A percentile compares a stretch with the other conserved stretches of the same genome.
phyloP scores from a whole-genome alignment of 2,797 vertebrate genomes.

The Amblyraja radiata region DNA sequence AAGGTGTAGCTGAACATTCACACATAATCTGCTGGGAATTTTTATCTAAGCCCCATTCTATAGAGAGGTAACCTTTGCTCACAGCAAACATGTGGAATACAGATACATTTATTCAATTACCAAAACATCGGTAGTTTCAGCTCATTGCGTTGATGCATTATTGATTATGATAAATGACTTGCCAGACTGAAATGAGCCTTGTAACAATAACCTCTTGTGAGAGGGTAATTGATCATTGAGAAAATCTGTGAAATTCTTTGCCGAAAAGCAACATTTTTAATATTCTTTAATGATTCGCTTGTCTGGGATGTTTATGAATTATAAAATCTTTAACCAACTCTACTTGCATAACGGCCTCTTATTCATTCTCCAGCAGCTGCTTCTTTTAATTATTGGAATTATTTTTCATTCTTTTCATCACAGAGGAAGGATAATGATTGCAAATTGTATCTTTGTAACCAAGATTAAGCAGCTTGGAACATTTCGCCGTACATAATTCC shows the following conservation, averaged over 20 bases:
- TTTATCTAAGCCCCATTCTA: neutral
- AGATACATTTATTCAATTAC: slow-evolving; percentile 37
- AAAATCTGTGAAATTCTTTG: slow-evolving; percentile 17
- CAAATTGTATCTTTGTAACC: neutral
- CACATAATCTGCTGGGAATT: slow-evolving; percentile 17
- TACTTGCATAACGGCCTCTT: neutral
- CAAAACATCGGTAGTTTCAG: slow-evolving; percentile 26
- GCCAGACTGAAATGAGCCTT: slow-evolving; percentile 6
- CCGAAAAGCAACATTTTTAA: slow-evolving; percentile 5
- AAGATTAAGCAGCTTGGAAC: neutral
- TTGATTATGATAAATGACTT: slow-evolving; percentile 29
- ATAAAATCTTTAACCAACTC: slow-evolving; percentile 30
- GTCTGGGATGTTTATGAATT: slow-evolving; percentile 32
- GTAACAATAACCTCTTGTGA: slow-evolving; percentile 32
- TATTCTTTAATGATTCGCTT: slow-evolving; percentile 32
- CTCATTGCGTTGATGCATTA: slow-evolving; percentile 12
- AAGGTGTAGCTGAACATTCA: neutral
- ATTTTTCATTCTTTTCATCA: slow-evolving; percentile 2
- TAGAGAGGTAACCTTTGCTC: slow-evolving; percentile 9
- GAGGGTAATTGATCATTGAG: slow-evolving; percentile 30
- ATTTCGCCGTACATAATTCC: neutral
- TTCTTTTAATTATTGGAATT: slow-evolving; percentile 16
- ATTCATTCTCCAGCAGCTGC: neutral
- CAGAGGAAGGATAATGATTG: neutral
- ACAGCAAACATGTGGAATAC: slow-evolving; percentile 11